Evolutionary conservation across 2,113 vertebrate genomes (phyloP).

Genomic region (Plecturocebus donacophilus): DNA sequence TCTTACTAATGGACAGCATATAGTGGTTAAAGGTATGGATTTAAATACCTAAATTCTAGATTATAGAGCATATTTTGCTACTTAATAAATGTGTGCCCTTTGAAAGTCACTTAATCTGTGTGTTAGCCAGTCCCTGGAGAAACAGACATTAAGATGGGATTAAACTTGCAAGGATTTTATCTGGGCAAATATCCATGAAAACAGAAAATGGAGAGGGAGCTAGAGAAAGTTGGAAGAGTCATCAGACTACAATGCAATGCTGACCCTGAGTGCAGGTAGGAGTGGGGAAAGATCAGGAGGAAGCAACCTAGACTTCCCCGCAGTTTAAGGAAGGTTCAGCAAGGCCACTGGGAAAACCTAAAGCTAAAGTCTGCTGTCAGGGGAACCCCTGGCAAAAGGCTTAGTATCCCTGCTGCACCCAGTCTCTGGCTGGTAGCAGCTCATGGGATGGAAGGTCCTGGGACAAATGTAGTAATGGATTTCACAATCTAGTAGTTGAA

Average conservation of each 20-base stretch:
- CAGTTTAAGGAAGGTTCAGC: neutral
- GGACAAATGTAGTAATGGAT: neutral
- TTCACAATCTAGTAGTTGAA: neutral
- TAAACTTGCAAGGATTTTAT: neutral
- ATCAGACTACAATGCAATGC: neutral
- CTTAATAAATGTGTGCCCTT: neutral
- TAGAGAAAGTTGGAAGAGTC: neutral
- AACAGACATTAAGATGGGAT: neutral
- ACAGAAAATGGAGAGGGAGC: neutral
- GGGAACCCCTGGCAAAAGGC: neutral
- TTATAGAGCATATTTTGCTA: neutral
- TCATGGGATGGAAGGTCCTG: neutral
- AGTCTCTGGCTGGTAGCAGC: neutral
- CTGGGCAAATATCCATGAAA: neutral
- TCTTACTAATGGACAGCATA: neutral
- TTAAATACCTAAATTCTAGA: neutral
- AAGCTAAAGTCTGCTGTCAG: neutral
- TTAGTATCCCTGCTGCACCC: neutral
- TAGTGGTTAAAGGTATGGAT: neutral
- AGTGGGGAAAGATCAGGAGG: neutral
- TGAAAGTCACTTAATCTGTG: conserved; percentile 38
- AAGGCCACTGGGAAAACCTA: neutral
- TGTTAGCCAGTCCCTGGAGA: neutral
- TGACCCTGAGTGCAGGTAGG: neutral
- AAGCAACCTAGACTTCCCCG: neutral